phyloP scores from a whole-genome alignment of 2,888 invertebrate genomes.

The Cancer borealis region DNA sequence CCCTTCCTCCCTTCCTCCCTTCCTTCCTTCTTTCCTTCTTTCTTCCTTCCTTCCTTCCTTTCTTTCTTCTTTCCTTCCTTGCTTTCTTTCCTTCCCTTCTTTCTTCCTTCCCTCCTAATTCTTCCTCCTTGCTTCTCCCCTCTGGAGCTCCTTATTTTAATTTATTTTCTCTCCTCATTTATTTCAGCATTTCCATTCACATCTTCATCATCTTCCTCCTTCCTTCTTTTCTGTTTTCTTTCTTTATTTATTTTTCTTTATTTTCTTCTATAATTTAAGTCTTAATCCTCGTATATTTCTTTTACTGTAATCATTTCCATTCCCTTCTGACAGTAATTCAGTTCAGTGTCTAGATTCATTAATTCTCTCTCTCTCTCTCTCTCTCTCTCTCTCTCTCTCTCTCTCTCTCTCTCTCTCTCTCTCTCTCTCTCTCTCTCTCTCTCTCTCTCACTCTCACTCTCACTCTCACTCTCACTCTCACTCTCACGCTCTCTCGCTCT shows the following conservation, averaged over 20 bases:
- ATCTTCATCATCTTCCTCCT: neutral
- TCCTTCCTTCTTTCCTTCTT: neutral
- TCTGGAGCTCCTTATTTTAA: neutral
- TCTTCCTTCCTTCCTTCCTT: neutral
- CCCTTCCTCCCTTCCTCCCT: neutral
- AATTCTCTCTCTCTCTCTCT: conserved; percentile 9
- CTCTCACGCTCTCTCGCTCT: conserved; percentile 21
- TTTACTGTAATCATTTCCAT: neutral
- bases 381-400: conserved; percentile 35
- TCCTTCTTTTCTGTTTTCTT: neutral
- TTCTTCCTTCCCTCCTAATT: neutral
- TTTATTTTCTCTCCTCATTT: neutral
- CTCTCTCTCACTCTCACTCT: neutral
- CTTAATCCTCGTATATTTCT: neutral
- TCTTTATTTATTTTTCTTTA: neutral
- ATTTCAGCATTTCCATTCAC: neutral
- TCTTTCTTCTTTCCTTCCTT: neutral
- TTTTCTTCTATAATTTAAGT: neutral
- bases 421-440: conserved; percentile 25
- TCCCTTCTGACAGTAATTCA: neutral
- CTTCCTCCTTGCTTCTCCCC: neutral
- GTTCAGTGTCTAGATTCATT: neutral
- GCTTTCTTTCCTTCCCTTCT: neutral
- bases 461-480: neutral
- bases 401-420: conserved; percentile 33